Percentiles rank a stretch among this genome's conserved stretches.
Evolutionary conservation across 2,113 vertebrate species (phyloP).

Genomic region (Microcebus tavaratra): DNA sequence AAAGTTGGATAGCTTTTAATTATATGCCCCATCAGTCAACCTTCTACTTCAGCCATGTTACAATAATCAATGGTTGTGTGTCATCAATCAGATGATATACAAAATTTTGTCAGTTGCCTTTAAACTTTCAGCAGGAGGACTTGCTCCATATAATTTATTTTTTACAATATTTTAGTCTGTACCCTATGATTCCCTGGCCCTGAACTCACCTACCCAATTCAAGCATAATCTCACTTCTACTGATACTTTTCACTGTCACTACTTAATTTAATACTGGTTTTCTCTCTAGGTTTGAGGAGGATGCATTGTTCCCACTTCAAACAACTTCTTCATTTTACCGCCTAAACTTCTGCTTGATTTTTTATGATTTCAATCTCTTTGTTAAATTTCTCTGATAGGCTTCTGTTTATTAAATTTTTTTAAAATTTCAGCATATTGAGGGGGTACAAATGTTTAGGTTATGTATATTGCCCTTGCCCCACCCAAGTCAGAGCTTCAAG

Average conservation of each 20-base stretch:
- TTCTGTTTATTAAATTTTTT: too few relatives aligned
- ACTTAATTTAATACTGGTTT: conserved; percentile 19
- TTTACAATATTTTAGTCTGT: conserved; percentile 14
- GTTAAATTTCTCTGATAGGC: too few relatives aligned
- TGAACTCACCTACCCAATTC: background rate
- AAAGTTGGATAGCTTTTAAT: conserved; percentile 31
- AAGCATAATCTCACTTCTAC: conserved; percentile 22
- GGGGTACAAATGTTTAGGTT: too few relatives aligned
- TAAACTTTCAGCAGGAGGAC: background rate
- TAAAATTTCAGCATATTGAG: too few relatives aligned
- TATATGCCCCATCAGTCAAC: conserved; percentile 4
- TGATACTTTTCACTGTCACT: background rate
- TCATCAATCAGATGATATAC: background rate
- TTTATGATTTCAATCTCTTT: too few relatives aligned
- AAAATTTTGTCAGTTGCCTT: conserved; percentile 36
- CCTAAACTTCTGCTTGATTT: background rate
- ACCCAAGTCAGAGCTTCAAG: too few relatives aligned
- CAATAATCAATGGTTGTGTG: background rate
- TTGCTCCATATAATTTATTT: background rate
- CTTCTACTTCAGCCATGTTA: background rate
- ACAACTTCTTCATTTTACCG: background rate
- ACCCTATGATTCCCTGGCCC: background rate
- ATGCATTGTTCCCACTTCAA: background rate
- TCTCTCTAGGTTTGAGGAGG: background rate
- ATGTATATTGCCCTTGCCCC: too few relatives aligned